Base-by-base conservation (phyloP, 2,797 vertebrate genomes). In the Choloepus didactylus region DNA sequence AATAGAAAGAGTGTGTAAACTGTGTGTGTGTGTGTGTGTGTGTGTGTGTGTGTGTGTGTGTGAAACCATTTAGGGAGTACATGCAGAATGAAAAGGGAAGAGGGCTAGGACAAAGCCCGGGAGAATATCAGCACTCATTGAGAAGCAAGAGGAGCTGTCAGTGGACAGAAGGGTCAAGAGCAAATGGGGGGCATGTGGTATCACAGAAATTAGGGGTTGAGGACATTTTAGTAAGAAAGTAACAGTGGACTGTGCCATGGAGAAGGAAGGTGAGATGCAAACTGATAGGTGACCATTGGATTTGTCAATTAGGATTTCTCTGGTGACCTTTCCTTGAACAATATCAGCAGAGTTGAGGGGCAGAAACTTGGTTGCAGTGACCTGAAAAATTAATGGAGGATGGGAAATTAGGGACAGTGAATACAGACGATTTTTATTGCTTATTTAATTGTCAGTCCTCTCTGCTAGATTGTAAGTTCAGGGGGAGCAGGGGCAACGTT, bases 231-330 rank as follows among this genome's bases (percentile, higher is more conserved):
- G 14, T 46, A 7, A 69, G 59, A 89, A 59, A 60, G 27, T 11
- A 72, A 35, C 49, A 46, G 27, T 80, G 44, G 81, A 49, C 51
- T 60, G 21, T 35, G 69, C 64, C 27, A 2, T 11, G 49, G 44
- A 79, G 76, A 79, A 83, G 80, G 77, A 95, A 82, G 59, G 16
- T 41, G 66, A 73, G 54, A 11, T 66, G 66, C 41, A 92, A 77
- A 92, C 62, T 12, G 23, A 69, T 29, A n/a, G 44, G 29, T 59
- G 2, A 66, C 16, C 38, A 2, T n/a, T 79, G 76, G n/a, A 35
- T 84, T 80, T 87, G 19, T 81, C 46, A 21, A n/a, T 64, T 64
- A 82, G 62, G 79, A 25, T 56, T 62, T 72, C 69, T 93, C 59
- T 70, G 10, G 11, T 25, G 25, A 18, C 15, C 16, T 82, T 94